Evolutionary conservation across 2,113 vertebrate species (phyloP).

Genomic region (Stomatorhinus ivindoensis): DNA sequence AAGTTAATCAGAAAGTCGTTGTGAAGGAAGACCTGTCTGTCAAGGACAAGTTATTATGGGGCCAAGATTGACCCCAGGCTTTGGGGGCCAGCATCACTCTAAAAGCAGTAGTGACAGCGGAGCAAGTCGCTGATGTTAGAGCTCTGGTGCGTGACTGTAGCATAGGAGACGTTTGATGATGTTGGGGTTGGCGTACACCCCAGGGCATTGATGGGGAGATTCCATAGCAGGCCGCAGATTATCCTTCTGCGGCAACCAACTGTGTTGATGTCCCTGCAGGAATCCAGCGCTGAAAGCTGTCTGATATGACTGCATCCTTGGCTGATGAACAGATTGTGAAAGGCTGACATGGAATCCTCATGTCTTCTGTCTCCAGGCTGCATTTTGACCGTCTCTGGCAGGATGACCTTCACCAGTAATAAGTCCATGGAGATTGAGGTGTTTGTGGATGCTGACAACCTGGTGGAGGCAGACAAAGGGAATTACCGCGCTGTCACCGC

Average conservation of each 20-base stretch:
- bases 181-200: neutral
- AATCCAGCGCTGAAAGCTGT: neutral
- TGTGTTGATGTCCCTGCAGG: neutral
- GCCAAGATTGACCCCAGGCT: neutral
- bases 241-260: neutral
- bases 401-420: conserved; percentile 89
- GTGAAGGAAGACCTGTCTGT: neutral
- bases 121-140: neutral
- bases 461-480: conserved; percentile 60
- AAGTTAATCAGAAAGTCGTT: neutral
- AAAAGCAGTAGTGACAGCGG: neutral
- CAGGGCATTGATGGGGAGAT: neutral
- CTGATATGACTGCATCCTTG: neutral
- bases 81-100: neutral
- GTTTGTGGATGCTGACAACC: conserved; percentile 74
- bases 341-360: neutral
- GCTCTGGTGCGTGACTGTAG: neutral
- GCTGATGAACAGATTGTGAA: neutral
- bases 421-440: conserved; percentile 97
- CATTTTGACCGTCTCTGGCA: conserved; percentile 82
- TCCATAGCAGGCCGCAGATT: neutral
- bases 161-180: neutral
- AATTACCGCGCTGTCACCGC: conserved; percentile 82
- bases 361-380: conserved; percentile 56
- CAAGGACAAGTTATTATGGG: neutral